These are phyloP conservation scores for Axis porcinus DNA, from an alignment of 2,113 vertebrate species.

Conservation along the genomic window DNA sequence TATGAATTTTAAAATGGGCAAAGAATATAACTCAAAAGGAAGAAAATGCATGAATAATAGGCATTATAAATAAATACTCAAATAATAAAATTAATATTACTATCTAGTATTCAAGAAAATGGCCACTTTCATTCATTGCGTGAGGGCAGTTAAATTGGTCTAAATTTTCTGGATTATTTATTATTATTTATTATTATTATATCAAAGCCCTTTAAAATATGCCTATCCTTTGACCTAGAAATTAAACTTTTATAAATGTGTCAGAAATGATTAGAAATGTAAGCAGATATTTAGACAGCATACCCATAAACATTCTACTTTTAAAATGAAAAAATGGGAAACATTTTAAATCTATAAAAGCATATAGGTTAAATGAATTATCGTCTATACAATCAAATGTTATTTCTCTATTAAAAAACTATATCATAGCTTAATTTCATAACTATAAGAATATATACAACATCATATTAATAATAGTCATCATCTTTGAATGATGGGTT, in stretches of 20 bases:
- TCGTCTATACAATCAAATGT: not conserved
- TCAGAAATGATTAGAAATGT: not conserved
- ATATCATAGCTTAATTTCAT: not conserved
- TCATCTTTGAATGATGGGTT: not conserved
- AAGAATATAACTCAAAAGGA: not conserved
- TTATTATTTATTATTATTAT: not conserved
- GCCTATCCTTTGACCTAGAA: not conserved
- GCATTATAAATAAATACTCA: not conserved
- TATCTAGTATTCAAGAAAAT: not conserved
- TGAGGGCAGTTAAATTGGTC: not conserved
- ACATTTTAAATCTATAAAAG: not conserved
- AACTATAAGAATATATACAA: not conserved
- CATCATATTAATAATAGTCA: not conserved
- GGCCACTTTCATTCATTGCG: not conserved
- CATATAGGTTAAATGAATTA: not conserved
- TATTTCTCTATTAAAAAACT: constrained; percentile 2
- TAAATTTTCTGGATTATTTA: not conserved
- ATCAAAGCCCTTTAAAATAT: not conserved
- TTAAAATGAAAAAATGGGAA: constrained; percentile 8
- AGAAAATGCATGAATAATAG: not conserved
- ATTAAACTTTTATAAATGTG: not conserved
- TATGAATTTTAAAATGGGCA: not conserved
- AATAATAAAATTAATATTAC: not conserved
- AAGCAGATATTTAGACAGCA: not conserved
- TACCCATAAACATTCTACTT: not conserved